These are phyloP conservation scores for Dasyurus viverrinus DNA, from an alignment of 2,113 vertebrate genomes.

Conservation along the genomic window DNA sequence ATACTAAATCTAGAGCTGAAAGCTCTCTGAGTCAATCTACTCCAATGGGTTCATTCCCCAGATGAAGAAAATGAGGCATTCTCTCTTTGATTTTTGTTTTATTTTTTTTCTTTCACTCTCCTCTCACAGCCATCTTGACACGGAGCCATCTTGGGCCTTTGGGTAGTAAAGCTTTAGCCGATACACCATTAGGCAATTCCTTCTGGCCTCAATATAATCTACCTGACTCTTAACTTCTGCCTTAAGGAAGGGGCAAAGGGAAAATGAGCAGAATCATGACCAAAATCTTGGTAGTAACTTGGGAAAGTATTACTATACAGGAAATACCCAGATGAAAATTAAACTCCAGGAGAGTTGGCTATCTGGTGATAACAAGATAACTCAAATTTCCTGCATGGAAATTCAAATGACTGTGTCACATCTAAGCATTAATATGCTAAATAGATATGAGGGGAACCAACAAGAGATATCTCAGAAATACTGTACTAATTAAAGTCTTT, in stretches of 20 bases:
- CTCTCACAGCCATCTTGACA: conserved; percentile 46
- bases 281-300: conserved; percentile 33
- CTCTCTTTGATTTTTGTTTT: not conserved
- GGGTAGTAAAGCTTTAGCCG: not conserved
- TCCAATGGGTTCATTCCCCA: not conserved
- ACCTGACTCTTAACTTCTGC: not conserved
- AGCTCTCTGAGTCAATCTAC: not conserved
- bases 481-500: conserved; percentile 22
- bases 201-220: not conserved
- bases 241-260: not conserved
- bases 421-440: not conserved
- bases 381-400: not conserved
- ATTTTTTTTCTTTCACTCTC: not conserved
- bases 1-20: not conserved
- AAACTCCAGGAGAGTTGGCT: conserved; percentile 53
- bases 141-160: conserved; percentile 25
- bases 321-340: not conserved
- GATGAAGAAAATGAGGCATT: not conserved
- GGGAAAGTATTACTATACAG: not conserved
- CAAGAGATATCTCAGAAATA: not conserved
- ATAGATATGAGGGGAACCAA: not conserved
- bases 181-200: not conserved
- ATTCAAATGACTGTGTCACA: not conserved
- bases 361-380: not conserved
- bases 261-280: conserved; percentile 46